These are phyloP conservation scores for Xenops minutus DNA, from an alignment of 2,797 vertebrate species.

Conservation along the genomic window DNA sequence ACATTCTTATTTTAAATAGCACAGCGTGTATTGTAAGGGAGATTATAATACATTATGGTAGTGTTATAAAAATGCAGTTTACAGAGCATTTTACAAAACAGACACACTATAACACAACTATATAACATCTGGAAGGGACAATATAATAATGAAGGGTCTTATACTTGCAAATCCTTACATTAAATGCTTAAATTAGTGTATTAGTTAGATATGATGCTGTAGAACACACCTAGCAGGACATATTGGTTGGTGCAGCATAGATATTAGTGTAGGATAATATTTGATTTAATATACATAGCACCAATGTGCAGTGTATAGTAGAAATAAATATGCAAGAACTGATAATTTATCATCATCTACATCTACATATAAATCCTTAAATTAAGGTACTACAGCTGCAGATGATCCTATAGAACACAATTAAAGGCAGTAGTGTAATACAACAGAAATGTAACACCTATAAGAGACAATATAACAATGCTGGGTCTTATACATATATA, in stretches of 20 bases:
- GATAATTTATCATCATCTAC: not conserved
- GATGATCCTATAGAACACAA: not conserved
- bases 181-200: no score
- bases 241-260: not conserved
- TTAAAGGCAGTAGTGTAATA: not conserved
- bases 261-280: not conserved
- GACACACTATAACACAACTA: not conserved
- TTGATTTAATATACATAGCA: no score
- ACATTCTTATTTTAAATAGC: not conserved
- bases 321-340: no score
- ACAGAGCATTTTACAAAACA: not conserved
- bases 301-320: no score
- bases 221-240: not conserved
- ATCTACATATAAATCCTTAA: not conserved
- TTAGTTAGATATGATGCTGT: not conserved
- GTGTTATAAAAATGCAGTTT: not conserved
- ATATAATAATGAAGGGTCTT: not conserved
- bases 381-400: not conserved
- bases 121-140: not conserved
- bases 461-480: not conserved
- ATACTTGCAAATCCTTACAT: not conserved
- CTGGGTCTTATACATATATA: not conserved
- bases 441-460: not conserved
- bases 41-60: not conserved
- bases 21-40: not conserved